Conservation (phyloP, 1,140 invertebrate genomes). For the Heliconius hewitsoni region DNA sequence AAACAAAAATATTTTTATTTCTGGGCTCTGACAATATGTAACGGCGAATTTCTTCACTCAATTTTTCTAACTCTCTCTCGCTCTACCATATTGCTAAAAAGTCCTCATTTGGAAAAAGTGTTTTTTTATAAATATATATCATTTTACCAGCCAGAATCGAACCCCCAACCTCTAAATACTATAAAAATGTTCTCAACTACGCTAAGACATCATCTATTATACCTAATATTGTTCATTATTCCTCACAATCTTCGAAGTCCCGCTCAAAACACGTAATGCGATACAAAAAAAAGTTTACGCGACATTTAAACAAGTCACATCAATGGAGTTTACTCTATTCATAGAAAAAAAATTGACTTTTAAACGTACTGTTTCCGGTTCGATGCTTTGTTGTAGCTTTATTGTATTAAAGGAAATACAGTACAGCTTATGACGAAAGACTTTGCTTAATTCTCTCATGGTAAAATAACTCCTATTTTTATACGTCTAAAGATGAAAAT, state of each 20-base stretch:
- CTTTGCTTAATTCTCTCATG: neutral
- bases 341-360: constrained; percentile 50
- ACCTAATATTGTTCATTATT: constrained; percentile 6
- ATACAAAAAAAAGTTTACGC: constrained; percentile 42
- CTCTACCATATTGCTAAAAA: too few species aligned
- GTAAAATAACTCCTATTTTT: neutral
- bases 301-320: constrained; percentile 54
- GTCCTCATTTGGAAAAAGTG: too few species aligned
- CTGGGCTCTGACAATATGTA: too few species aligned
- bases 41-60: too few species aligned
- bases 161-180: neutral
- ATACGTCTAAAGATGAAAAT: neutral
- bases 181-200: neutral
- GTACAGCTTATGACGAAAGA: constrained; percentile 24
- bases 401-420: constrained; percentile 53
- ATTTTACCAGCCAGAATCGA: neutral
- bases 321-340: constrained; percentile 53
- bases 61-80: too few species aligned
- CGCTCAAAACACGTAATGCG: constrained; percentile 32
- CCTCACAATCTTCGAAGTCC: constrained; percentile 29
- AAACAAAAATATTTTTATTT: too few species aligned
- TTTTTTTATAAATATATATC: neutral
- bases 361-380: constrained; percentile 63
- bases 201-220: neutral
- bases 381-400: constrained; percentile 50